Base-by-base conservation (phyloP, 2,113 vertebrate genomes). In the Hassar affinis region DNA sequence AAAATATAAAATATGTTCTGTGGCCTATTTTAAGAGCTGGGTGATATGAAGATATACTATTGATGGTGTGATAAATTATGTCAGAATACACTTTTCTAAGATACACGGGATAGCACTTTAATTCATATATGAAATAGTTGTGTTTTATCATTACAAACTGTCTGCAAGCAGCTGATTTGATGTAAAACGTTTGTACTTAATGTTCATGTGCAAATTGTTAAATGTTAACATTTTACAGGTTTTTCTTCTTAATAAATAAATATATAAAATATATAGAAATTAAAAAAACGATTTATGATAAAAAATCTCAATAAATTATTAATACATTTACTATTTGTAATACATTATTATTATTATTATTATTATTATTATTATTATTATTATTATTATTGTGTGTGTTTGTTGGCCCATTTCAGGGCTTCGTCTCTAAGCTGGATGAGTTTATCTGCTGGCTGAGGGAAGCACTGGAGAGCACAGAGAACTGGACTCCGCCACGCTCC, bases 371-470 rank as follows among this genome's bases (percentile, higher is more conserved):
- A 5, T 64, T 64, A 14, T 17, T 30, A 1, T 62, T 66, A 8
- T 33, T 66, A 15, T 30, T 64, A 2, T 17, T 68, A 2, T 68
- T 74, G 49, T 86, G 30, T 81, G 45, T 80, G 56, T 80, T 15
- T 82, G 30, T 64, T 81, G 57, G 47, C 45, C 22, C 33, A 76
- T 86, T 82, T 42, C 91, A 99, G 98, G 93, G 92, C 18, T 97
- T 99, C 81, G 96, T 99, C 88, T 95, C 92, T 90, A 97, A 98
- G 92, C 93, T 99, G 92, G 98, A 98, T 85, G 95, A 96, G 89
- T 98, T 99, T 91, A 99, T 99, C 93, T 93, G 87, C 72, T 99
- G 98, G 98, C 93, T 99, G 91, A 95, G 96, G 83, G 95, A 96
- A 91, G 96, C 98, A 64, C 94, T 97, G 94, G 96, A 97, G 93